Evolutionary conservation across 92 coral and sea anemone species (phyloP), one percentile per base, ranked within the genome.

Genomic region (Phymanthus crucifer): DNA sequence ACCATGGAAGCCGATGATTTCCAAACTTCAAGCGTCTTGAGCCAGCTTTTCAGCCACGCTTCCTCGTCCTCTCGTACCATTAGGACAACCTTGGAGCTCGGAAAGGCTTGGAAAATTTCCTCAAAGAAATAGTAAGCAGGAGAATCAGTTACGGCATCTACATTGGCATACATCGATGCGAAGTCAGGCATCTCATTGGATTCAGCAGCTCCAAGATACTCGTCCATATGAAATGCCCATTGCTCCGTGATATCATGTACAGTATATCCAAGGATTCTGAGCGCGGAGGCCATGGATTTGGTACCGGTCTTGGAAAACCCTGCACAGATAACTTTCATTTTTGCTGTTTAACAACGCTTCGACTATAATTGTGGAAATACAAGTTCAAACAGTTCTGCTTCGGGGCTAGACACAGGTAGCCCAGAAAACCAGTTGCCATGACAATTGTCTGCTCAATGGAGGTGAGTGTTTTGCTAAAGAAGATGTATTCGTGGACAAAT

Each of bases 291-390:
- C 26, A 87, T 8, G 36, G 83, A 82, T 71, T 43, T 87, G 29
- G 90, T 82, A 0, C 90, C 90, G 1, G 90, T 86, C 82, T 86
- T 86, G 38, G 75, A 37, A 43, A 86, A 26, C 13, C 90, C 90
- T 33, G 90, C 90, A 86, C 90, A 81, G 32, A 86, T 81, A 1
- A 86, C 83, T 71, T 86, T 82, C 64, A 54, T 54, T 54, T 54
- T 17, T 45, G 50, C 50, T 45, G 50, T 45, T n/a, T n/a, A n/a
- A n/a, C n/a, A n/a, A n/a, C n/a, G n/a, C n/a, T n/a, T 54, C n/a
- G n/a, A n/a, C 6, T 24, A 8, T 19, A 4, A 19, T 9, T 14
- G 56, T 4, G n/a, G 13, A 3, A 38, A 38, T 38, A 38, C n/a
- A n/a, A n/a, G n/a, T n/a, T n/a, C n/a, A n/a, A n/a, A n/a, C n/a